Base-by-base conservation (phyloP, 1,140 invertebrate species). In the Hormaphis cornu region DNA sequence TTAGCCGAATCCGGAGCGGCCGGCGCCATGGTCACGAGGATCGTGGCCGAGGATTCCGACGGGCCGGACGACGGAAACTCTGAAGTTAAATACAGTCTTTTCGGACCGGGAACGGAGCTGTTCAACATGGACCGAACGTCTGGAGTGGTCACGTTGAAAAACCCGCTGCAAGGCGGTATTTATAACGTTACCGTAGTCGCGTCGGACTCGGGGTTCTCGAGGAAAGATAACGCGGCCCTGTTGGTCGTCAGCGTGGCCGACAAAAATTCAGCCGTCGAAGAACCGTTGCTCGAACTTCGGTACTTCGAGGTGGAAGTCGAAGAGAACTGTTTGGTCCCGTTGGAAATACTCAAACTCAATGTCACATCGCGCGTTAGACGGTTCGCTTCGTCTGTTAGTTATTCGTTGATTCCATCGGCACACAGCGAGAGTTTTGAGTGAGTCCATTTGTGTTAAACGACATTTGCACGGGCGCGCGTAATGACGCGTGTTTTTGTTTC, bases 31-130 rank as follows among this genome's bases (percentile, higher is more conserved):
- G 84, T 93, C 0, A 83, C 83, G 3, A 82, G 83, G 77, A 83
- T 95, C 3, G 84, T 83, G 69, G 93, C 91, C 0, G 91, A 90
- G 52, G 93, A 96, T 78, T 84, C 85, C 1, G 93, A 95, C 76
- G 89, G 73, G 4, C 80, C 85, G 30, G 87, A 86, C 1, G 93
- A 93, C 75, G 90, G 90, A 44, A 91, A 91, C 74, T 89, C 89
- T 0, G 75, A 90, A n/a, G 82, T 91, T 2, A 75, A 90, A 0
- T 91, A 87, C 73, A 86, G 87, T 72, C 81, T 90, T 46, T 82
- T 80, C 5, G 80, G 84, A 50, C 78, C 81, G 53, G 83, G 83
- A 73, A 84, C 84, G 24, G 77, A 82, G 46, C 78, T 87, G n/a
- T 91, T 91, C 74, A 78, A 83, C 20, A 87, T 91, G 44, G 89